Percentiles rank a stretch among this genome's conserved stretches.
phyloP scores from a whole-genome alignment of 2,113 vertebrate genomes.

The Nesoenas mayeri region DNA sequence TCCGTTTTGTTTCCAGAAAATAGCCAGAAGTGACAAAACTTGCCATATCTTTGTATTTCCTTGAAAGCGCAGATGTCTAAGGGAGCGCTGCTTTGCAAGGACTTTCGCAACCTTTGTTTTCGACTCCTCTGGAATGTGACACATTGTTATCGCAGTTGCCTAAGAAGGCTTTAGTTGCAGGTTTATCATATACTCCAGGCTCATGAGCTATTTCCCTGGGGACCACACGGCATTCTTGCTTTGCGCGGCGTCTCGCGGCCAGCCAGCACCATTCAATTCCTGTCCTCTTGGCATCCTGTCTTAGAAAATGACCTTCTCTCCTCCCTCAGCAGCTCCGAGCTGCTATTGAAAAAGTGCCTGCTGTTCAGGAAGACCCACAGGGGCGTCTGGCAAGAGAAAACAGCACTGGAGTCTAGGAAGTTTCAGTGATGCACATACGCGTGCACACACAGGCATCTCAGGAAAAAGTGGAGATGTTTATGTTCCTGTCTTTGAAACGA shows the following conservation, averaged over 20 bases:
- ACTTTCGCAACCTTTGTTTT: slow-evolving; percentile 71
- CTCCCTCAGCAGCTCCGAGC: slow-evolving; percentile 35
- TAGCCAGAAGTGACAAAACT: background rate
- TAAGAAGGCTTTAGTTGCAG: slow-evolving; percentile 63
- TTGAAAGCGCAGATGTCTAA: slow-evolving; percentile 56
- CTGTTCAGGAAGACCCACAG: slow-evolving; percentile 73
- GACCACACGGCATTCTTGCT: slow-evolving; percentile 70
- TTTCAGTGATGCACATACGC: background rate
- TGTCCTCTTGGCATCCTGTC: slow-evolving; percentile 79
- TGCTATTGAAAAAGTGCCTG: slow-evolving; percentile 69
- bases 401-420: slow-evolving; percentile 71
- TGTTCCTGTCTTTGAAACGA: slow-evolving; percentile 62
- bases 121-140: slow-evolving; percentile 74
- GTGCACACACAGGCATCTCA: slow-evolving; percentile 14
- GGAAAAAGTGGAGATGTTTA: slow-evolving; percentile 63
- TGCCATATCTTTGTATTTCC: slow-evolving; percentile 36
- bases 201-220: slow-evolving; percentile 75
- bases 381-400: slow-evolving; percentile 78
- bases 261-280: slow-evolving; percentile 71
- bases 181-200: slow-evolving; percentile 79
- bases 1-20: background rate
- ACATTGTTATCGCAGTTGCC: slow-evolving; percentile 74
- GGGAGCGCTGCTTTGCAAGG: slow-evolving; percentile 25
- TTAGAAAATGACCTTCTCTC: slow-evolving; percentile 75
- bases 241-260: slow-evolving; percentile 67